These are phyloP conservation scores for Myrmophylax atrothorax DNA, from an alignment of 2,113 vertebrate genomes.

Conservation along the genomic window DNA sequence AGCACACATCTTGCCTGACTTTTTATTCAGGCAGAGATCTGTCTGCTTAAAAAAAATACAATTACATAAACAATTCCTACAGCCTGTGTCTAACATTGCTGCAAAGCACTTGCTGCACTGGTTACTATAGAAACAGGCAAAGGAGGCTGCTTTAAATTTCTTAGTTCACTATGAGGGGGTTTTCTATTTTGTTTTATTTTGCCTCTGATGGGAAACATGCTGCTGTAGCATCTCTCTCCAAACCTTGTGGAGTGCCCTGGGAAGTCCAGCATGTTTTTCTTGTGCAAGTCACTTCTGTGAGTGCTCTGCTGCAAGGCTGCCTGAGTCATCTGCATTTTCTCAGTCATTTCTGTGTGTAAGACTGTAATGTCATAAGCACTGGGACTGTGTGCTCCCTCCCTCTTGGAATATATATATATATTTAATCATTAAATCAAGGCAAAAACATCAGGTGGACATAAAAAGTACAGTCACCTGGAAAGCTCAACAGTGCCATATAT, in stretches of 20 bases:
- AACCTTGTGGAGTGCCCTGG: not conserved
- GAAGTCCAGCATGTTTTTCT: not conserved
- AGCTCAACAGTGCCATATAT: not conserved
- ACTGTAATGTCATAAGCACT: not conserved
- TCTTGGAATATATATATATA: not conserved
- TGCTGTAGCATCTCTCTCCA: not conserved
- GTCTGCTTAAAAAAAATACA: not conserved
- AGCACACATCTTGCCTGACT: not conserved
- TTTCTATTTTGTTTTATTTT: not conserved
- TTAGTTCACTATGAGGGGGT: not conserved
- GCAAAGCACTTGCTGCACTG: not conserved
- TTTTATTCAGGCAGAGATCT: not conserved
- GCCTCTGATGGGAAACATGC: not conserved
- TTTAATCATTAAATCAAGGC: not conserved
- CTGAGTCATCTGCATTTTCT: not conserved
- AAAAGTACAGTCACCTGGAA: not conserved
- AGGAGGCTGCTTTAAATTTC: constrained; percentile 23
- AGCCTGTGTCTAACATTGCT: constrained; percentile 25
- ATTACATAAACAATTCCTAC: constrained; percentile 53
- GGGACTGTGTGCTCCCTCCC: not conserved
- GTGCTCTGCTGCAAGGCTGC: not conserved
- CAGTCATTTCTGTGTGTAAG: not conserved
- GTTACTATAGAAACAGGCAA: constrained; percentile 50
- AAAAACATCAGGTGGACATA: not conserved
- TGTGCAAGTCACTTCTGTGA: not conserved